phyloP scores from a whole-genome alignment of 2,797 vertebrate species.

The Telmatherina bonti region DNA sequence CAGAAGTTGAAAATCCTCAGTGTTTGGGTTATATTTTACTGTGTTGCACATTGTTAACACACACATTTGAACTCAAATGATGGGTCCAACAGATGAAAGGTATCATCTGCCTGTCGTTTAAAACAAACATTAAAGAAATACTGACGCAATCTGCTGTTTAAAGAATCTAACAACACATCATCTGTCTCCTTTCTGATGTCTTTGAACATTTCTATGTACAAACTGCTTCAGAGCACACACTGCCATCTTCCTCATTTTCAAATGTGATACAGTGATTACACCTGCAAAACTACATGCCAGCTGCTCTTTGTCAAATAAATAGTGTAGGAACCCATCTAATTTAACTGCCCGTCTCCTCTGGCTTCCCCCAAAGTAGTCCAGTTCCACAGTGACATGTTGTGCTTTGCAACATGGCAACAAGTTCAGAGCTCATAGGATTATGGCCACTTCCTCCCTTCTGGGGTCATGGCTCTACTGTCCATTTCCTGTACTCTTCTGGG shows the following conservation, averaged over 20 bases:
- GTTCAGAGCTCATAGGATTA: slow-evolving; percentile 61
- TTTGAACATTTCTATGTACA: slow-evolving; percentile 29
- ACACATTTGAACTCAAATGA: slow-evolving; percentile 37
- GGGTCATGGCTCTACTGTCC: slow-evolving; percentile 33
- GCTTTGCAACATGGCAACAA: slow-evolving; percentile 31
- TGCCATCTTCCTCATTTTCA: slow-evolving; percentile 11
- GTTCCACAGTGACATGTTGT: slow-evolving; percentile 40
- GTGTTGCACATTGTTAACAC: slow-evolving; percentile 9
- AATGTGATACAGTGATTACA: slow-evolving; percentile 27
- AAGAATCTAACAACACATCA: slow-evolving; percentile 17
- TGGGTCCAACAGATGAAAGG: slow-evolving; percentile 22
- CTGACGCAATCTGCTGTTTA: slow-evolving; percentile 38
- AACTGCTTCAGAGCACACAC: slow-evolving; percentile 28
- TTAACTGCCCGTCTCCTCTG: slow-evolving; percentile 19
- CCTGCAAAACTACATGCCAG: background rate
- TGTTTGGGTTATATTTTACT: slow-evolving; percentile 16
- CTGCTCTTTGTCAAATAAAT: slow-evolving; percentile 21
- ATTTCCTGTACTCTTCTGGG: slow-evolving; percentile 50
- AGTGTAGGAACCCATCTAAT: slow-evolving; percentile 27
- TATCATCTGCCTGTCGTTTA: background rate
- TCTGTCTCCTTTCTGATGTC: slow-evolving; percentile 31
- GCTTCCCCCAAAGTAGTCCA: slow-evolving; percentile 39
- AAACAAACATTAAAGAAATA: slow-evolving; percentile 49
- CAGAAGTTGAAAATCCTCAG: slow-evolving; percentile 46
- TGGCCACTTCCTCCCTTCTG: slow-evolving; percentile 36